phyloP scores from a whole-genome alignment of 2,113 vertebrate genomes.

The Ia io region DNA sequence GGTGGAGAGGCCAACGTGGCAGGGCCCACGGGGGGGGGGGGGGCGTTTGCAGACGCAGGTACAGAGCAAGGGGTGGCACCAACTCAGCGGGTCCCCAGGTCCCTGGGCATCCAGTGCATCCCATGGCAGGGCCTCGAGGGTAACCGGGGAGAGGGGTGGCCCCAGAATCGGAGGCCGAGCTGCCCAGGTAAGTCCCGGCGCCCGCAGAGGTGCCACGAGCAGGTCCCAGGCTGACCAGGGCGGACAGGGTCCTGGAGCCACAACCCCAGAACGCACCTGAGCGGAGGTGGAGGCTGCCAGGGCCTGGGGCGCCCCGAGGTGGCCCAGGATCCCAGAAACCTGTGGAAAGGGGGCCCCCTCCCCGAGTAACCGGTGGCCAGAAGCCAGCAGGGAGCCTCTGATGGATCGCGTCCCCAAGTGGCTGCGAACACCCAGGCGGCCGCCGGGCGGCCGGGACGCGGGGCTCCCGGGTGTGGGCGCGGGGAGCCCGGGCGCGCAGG shows the following conservation, averaged over 20 bases:
- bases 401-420: neutral
- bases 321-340: neutral
- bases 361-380: neutral
- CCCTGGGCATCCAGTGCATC: neutral
- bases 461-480: neutral
- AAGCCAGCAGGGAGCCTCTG: neutral
- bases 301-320: neutral
- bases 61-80: accelerated
- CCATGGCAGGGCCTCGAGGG: too few relatives aligned
- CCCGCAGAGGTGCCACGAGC: neutral
- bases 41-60: accelerated
- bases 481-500: neutral
- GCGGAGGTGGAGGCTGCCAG: neutral
- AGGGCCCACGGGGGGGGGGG: too few relatives aligned
- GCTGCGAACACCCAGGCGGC: neutral
- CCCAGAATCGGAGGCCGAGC: neutral
- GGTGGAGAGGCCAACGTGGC: neutral
- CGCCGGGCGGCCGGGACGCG: neutral
- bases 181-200: neutral
- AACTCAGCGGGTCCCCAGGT: accelerated
- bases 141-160: neutral
- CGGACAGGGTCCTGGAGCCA: neutral
- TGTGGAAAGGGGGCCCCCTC: neutral
- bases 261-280: neutral
- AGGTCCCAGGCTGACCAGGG: neutral